Evolutionary conservation across 2,113 vertebrate species (phyloP), one percentile per base, ranked within the genome.

Genomic region (Boleophthalmus pectinirostris): DNA sequence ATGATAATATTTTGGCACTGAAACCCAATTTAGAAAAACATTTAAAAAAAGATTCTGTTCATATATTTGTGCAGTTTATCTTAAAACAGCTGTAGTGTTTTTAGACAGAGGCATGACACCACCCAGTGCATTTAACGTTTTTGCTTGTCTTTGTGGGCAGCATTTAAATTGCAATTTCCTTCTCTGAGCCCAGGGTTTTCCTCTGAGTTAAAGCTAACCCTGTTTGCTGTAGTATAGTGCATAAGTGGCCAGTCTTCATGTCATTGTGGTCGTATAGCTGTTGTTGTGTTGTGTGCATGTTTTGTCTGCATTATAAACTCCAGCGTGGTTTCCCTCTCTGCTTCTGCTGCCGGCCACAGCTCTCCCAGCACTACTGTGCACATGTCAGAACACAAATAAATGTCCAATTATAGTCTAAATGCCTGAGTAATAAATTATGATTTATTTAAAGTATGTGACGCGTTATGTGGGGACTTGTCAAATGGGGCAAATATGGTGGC

Each of bases 371-470:
- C n/a, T 65, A 29, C 24, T 12, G n/a, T 56, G 66, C 49, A 68
- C 1, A 45, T 3, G 69, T 21, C 13, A 69, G 21, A 53, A 64
- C 56, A 24, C 14, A 21, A n/a, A 71, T 54, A 53, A 66, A 73
- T 58, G 78, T 75, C 63, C 69, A 70, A 73, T 66, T 81, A 68
- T 65, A 71, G 46, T 65, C 49, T 53, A 73, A 56, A 85, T 67
- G 70, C 75, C 72, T 51, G 74, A 70, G 25, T 65, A 16, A 54
- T 75, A 77, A 86, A 85, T 87, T 85, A 54, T 21, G n/a, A 54
- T 54, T 54, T 54, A 54, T 54, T 54, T n/a, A 21, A 43, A 84
- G 74, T 20, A 18, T 72, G 69, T 77, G n/a, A 25, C 68, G 75
- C 80, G 82, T 80, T 63, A 77, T 69, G 45, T 75, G 73, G 54